Conservation (phyloP, 1,140 invertebrate genomes). For the Xylocopa sonorina region DNA sequence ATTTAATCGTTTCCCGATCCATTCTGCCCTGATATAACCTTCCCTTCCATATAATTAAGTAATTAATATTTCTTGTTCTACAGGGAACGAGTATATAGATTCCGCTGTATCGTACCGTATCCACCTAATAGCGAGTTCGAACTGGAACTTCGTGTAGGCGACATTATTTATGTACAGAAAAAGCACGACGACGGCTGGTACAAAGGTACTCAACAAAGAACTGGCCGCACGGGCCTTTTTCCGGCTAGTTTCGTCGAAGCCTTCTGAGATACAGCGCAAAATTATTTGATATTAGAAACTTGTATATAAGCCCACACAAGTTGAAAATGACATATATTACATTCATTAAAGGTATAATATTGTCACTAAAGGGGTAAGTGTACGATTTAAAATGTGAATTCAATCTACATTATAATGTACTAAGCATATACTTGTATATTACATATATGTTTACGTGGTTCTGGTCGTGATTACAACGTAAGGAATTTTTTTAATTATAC, state of each 20-base stretch:
- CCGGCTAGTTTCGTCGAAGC: slow-evolving; percentile 96
- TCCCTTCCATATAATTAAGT: slow-evolving; percentile 6
- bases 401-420: background rate
- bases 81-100: slow-evolving; percentile 84
- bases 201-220: slow-evolving; percentile 94
- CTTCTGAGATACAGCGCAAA: slow-evolving; percentile 82
- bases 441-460: background rate
- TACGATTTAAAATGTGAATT: slow-evolving; percentile 5
- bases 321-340: background rate
- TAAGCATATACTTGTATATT: slow-evolving; percentile 12
- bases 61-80: slow-evolving; percentile 44
- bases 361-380: slow-evolving; percentile 29
- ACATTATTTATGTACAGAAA: slow-evolving; percentile 95
- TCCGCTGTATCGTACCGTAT: slow-evolving; percentile 95
- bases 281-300: slow-evolving; percentile 77
- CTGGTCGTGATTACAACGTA: background rate
- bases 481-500: slow-evolving; percentile 24
- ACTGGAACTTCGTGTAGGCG: slow-evolving; percentile 93
- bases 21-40: too few relatives aligned
- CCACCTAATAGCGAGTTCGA: slow-evolving; percentile 97
- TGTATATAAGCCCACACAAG: slow-evolving; percentile 75
- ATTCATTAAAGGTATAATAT: slow-evolving; percentile 13
- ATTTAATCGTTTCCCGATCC: background rate
- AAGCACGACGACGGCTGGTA: slow-evolving; percentile 98
- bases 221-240: slow-evolving; percentile 95